Percentiles rank a stretch among this genome's conserved stretches.
Conservation (phyloP, 2,888 invertebrate genomes). For the Allygus modestus region DNA sequence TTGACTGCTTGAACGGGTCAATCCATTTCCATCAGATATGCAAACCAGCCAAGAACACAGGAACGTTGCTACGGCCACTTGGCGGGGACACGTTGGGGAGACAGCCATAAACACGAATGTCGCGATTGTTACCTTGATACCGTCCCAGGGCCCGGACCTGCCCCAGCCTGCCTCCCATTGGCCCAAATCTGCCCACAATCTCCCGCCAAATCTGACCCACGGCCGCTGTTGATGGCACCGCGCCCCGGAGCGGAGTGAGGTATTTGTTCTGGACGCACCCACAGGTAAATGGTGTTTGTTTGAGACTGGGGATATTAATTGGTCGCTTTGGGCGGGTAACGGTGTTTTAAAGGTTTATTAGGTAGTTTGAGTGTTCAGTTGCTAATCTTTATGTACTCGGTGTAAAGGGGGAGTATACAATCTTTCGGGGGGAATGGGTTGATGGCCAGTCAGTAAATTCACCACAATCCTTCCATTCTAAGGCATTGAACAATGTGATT, state of each 20-base stretch:
- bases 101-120: neutral
- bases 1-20: no score
- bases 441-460: no score
- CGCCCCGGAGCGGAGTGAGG: neutral
- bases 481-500: no score
- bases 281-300: neutral
- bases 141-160: neutral
- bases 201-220: neutral
- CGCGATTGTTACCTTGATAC: neutral
- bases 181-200: neutral
- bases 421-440: no score
- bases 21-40: conserved; percentile 18
- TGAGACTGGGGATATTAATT: neutral
- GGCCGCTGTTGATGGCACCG: neutral
- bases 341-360: neutral
- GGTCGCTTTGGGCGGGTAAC: neutral
- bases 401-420: no score
- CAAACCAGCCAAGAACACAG: no score
- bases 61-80: no score
- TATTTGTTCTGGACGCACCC: neutral
- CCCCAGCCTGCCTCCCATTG: neutral
- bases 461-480: no score
- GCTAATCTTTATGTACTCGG: neutral
- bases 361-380: no score
- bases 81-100: neutral